Conservation (phyloP, 2,797 vertebrate genomes). For the Tokudaia tokunoshimensis region DNA sequence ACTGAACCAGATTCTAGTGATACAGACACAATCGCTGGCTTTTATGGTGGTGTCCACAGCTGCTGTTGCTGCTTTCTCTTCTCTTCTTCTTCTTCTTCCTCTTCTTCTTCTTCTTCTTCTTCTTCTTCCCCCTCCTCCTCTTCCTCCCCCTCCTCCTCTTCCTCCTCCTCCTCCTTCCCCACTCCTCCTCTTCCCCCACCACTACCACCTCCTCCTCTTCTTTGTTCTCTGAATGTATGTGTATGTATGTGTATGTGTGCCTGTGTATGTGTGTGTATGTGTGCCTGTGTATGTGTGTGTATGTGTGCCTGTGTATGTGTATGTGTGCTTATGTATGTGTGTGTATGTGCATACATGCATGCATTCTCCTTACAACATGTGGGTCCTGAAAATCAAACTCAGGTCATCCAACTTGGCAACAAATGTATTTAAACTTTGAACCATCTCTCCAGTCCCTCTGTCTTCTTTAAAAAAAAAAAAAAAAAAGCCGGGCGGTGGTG, state of each 20-base stretch:
- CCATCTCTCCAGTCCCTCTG: neutral
- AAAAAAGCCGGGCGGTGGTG: neutral
- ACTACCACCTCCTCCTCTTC: no score
- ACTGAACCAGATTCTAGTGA: neutral
- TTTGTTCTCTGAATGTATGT: neutral
- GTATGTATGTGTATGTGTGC: no score
- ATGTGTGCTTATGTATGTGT: no score
- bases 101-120: neutral
- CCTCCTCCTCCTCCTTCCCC: no score
- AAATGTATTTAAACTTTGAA: neutral
- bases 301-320: no score
- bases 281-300: neutral
- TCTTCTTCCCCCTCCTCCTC: neutral
- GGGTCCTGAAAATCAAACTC: neutral
- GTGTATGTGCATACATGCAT: rapidly evolving
- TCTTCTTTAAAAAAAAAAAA: neutral
- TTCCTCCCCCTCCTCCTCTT: neutral
- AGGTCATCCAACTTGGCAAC: neutral
- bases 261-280: no score
- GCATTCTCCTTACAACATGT: neutral
- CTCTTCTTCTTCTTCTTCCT: no score
- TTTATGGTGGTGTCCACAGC: neutral
- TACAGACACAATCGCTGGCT: neutral
- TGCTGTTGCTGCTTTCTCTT: neutral
- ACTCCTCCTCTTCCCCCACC: neutral